Base-by-base conservation (phyloP, 2,797 vertebrate genomes). In the Sylvilagus floridanus region DNA sequence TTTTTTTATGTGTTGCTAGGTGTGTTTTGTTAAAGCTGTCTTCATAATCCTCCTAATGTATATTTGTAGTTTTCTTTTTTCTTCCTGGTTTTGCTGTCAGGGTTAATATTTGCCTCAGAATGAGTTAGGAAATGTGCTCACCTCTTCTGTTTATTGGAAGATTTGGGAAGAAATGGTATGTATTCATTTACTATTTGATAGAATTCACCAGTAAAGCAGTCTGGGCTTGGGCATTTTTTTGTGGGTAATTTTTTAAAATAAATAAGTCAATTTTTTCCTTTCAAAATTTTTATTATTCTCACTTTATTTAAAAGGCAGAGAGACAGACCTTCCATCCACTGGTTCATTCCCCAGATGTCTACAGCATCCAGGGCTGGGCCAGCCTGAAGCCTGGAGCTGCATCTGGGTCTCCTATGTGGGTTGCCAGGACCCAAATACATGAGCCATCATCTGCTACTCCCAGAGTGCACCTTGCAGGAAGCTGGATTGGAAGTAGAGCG, bases 111-210 rank as follows among this genome's bases (percentile, higher is more conserved):
- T 32, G 12, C 54, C 28, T 63, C 14, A 85, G 81, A 62, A 72
- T 84, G 16, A 66, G 4, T 78, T 79, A 35, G 21, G 5, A 89
- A 28, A 21, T 88, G 19, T 79, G 79, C 26, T 62, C n/a, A 60
- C 21, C 37, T 60, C 63, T 88, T 62, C 11, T 52, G 3, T 88
- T 76, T 84, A 77, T 66, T 85, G 28, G 83, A 87, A 76, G 14
- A 76, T 81, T 60, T 76, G 11, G 81, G 62, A 79, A 69, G 42
- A 93, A 88, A 13, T 86, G 54, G 69, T 86, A 16, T 50, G 77
- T 32, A 92, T 87, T 89, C 19, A 81, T 89, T 68, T 63, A 62
- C 28, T 78, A 24, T 75, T 86, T 86, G 32, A 30, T 72, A 88
- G 35, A 68, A 32, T 85, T 95, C 17, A 21, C 42, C 81, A 85